These are phyloP conservation scores for Ophiodon elongatus DNA, from an alignment of 2,113 vertebrate genomes.

Conservation along the genomic window DNA sequence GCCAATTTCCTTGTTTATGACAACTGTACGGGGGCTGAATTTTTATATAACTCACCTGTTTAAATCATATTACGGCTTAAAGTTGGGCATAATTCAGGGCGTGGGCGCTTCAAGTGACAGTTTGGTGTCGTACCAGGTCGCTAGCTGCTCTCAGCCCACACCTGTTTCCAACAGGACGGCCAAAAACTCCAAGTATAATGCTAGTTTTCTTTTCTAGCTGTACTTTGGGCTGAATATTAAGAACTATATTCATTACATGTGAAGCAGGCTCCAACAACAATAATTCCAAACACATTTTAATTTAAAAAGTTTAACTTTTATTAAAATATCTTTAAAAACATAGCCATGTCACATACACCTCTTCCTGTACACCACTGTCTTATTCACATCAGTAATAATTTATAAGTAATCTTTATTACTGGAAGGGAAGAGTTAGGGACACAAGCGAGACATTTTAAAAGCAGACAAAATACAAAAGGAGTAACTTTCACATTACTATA, in stretches of 20 bases:
- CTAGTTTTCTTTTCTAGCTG: neutral
- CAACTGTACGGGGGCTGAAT: neutral
- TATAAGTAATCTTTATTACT: slow-evolving; percentile 61
- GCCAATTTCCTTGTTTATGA: neutral
- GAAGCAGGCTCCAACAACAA: neutral
- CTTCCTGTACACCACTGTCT: slow-evolving; percentile 76
- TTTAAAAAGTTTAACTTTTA: slow-evolving; percentile 75
- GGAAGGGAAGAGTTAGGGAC: slow-evolving; percentile 51
- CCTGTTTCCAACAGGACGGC: no score
- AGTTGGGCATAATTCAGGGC: neutral
- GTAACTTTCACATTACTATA: slow-evolving; percentile 79
- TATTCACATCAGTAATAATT: slow-evolving; percentile 81
- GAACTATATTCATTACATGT: neutral
- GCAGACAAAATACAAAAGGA: slow-evolving; percentile 50
- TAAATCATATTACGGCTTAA: neutral
- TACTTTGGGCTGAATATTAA: neutral
- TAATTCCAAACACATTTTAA: slow-evolving; percentile 40
- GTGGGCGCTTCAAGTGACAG: no score
- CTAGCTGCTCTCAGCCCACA: neutral
- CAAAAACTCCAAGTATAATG: neutral
- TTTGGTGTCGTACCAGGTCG: no score
- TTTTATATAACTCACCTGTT: neutral
- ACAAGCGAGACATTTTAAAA: slow-evolving; percentile 44
- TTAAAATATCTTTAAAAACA: slow-evolving; percentile 79
- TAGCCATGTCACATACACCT: slow-evolving; percentile 72